A percentile compares a stretch with the other conserved stretches of the same genome.
Evolutionary conservation across 1,140 invertebrate species (phyloP).

Genomic region (Pseudachorutes palmiensis): DNA sequence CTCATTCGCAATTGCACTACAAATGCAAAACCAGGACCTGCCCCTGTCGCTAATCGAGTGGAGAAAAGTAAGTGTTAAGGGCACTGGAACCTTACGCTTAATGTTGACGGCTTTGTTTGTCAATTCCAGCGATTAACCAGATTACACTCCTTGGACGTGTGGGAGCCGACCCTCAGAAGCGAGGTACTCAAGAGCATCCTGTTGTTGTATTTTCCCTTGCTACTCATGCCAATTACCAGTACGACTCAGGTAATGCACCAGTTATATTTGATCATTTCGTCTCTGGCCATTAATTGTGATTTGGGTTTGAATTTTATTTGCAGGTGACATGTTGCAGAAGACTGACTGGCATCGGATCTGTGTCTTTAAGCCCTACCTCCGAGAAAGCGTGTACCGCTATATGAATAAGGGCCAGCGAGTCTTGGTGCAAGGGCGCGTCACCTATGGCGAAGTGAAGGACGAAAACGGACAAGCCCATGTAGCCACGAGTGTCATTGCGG

Average conservation of each 20-base stretch:
- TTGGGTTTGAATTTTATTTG: constrained; percentile 11
- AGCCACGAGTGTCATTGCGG: constrained; percentile 72
- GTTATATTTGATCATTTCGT: constrained; percentile 12
- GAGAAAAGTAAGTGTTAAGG: constrained; percentile 23
- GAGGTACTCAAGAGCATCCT: constrained; percentile 71
- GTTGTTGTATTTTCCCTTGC: constrained; percentile 83
- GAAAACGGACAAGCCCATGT: constrained; percentile 60
- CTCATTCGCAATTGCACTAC: too few species aligned
- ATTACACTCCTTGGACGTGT: constrained; percentile 77
- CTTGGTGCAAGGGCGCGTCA: constrained; percentile 69
- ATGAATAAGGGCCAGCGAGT: constrained; percentile 79
- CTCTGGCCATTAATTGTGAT: constrained; percentile 2
- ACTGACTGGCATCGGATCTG: constrained; percentile 86
- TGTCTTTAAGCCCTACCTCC: constrained; percentile 72
- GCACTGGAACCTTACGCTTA: constrained; percentile 20
- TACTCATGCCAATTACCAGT: constrained; percentile 74
- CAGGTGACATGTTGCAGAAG: constrained; percentile 67
- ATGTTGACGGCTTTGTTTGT: constrained; percentile 33
- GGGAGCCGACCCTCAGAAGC: constrained; percentile 72
- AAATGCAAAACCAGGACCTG: too few species aligned
- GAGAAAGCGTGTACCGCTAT: constrained; percentile 67
- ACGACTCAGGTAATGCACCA: constrained; percentile 44
- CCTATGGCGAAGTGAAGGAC: constrained; percentile 76
- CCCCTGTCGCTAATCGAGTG: constrained; percentile 5
- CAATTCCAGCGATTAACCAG: constrained; percentile 68